Base-by-base conservation (phyloP, 2,797 vertebrate species). In the Periophthalmus magnuspinnatus region DNA sequence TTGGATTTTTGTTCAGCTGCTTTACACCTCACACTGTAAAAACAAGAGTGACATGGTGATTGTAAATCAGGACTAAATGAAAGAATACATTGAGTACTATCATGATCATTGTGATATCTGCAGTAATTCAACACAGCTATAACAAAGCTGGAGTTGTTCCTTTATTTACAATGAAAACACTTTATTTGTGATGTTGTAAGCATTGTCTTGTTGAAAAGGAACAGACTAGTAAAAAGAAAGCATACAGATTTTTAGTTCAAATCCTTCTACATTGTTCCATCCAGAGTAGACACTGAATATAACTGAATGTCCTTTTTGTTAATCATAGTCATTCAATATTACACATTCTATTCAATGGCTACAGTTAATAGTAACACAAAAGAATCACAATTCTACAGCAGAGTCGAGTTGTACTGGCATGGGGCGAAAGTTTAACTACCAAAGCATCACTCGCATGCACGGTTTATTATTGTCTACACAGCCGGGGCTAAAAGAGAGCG, bases 121-220 rank as follows among this genome's bases (percentile, higher is more conserved):
- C 21, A 55, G 9, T 22, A 55, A 55, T 55, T 55, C 55, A 75
- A 68, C 28, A 54, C 48, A 38, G 24, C 14, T 9, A 47, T 68
- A 21, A 24, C 52, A 41, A 57, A 17, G 62, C 56, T 54, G 14
- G 14, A 58, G 6, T 65, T n/a, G 36, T 7, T 48, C n/a, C 63
- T 80, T 70, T 81, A 84, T 89, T 90, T 90, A 92, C 85, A 88
- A 91, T 90, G 91, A 92, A 93, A 93, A 93, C 86, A 91, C 86
- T 92, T 92, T 92, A 91, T 90, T 92, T 55, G 78, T 91, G 69
- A 81, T 87, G 82, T 89, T 75, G 75, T 84, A 77, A 69, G 78
- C 69, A 77, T 88, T 68, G 76, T 81, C 76, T 88, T 67, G 82
- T 79, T 88, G 83, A 83, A 91, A 92, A 88, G 84, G 82, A 91